phyloP scores from a whole-genome alignment of 2,888 invertebrate species.

The Capitulum mitella region DNA sequence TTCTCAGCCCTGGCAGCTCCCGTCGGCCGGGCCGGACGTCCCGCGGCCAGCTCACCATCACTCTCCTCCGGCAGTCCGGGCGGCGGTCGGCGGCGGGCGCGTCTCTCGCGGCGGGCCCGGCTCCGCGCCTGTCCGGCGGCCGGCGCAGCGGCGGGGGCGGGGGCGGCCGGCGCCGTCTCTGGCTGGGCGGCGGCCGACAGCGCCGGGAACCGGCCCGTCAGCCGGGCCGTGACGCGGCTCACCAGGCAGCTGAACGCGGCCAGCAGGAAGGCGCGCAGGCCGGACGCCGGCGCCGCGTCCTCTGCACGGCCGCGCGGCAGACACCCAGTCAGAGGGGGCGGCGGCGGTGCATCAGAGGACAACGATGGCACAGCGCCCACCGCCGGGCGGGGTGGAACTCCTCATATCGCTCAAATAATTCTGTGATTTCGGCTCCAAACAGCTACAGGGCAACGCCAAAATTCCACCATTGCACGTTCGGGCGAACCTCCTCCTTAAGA shows the following conservation, averaged over 20 bases:
- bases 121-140: not conserved
- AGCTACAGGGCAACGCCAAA: too few relatives aligned
- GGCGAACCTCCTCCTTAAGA: too few relatives aligned
- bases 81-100: not conserved
- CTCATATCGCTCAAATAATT: too few relatives aligned
- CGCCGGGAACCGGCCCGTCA: not conserved
- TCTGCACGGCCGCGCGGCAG: not conserved
- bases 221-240: not conserved
- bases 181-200: not conserved
- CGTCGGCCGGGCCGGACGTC: too few relatives aligned
- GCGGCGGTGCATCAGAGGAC: too few relatives aligned
- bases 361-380: too few relatives aligned
- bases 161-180: not conserved
- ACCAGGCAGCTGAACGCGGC: constrained; percentile 20
- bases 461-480: too few relatives aligned
- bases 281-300: constrained; percentile 9
- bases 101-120: not conserved
- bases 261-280: constrained; percentile 7
- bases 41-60: not conserved
- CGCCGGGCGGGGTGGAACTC: too few relatives aligned
- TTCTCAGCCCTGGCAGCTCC: too few relatives aligned
- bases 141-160: not conserved
- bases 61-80: not conserved
- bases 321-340: too few relatives aligned
- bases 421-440: too few relatives aligned